Evolutionary conservation across 2,888 invertebrate species (phyloP).

Genomic region (Syrphus vitripennis): DNA sequence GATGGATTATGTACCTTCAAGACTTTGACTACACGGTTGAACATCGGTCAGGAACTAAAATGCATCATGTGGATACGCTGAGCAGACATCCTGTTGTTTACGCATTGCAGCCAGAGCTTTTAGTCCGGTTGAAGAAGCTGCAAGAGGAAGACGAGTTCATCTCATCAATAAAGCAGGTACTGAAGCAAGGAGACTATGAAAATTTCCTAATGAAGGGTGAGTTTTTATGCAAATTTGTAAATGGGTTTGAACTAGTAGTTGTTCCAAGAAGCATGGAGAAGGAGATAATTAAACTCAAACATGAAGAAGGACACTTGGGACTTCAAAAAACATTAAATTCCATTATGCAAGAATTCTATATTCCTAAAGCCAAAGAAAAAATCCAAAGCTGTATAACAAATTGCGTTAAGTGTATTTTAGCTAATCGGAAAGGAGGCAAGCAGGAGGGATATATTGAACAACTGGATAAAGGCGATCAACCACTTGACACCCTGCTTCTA

Average conservation of each 20-base stretch:
- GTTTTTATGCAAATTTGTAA: background rate
- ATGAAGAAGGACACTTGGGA: constrained; percentile 36
- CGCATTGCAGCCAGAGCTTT: background rate
- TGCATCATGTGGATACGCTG: constrained; percentile 27
- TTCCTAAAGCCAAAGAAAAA: constrained; percentile 19
- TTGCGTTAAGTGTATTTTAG: constrained; percentile 29
- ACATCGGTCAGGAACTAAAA: constrained; percentile 9
- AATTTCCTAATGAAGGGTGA: constrained; percentile 9
- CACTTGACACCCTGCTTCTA: constrained; percentile 27
- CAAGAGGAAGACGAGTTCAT: constrained; percentile 35
- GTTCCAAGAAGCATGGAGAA: background rate
- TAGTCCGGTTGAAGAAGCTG: background rate
- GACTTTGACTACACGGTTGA: constrained; percentile 24
- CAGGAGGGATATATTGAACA: background rate
- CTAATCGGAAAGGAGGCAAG: background rate
- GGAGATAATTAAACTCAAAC: constrained; percentile 31
- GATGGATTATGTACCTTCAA: constrained; percentile 32
- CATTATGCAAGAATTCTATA: constrained; percentile 26
- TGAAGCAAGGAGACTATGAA: constrained; percentile 15
- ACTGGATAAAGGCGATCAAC: constrained; percentile 17
- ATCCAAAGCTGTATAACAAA: background rate
- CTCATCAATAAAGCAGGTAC: constrained; percentile 4
- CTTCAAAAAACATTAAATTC: constrained; percentile 7
- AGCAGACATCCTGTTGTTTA: background rate
- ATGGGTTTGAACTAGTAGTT: background rate